A percentile compares a stretch with the other conserved stretches of the same genome.
Conservation (phyloP, 1,140 invertebrate genomes). For the Nymphalis io region DNA sequence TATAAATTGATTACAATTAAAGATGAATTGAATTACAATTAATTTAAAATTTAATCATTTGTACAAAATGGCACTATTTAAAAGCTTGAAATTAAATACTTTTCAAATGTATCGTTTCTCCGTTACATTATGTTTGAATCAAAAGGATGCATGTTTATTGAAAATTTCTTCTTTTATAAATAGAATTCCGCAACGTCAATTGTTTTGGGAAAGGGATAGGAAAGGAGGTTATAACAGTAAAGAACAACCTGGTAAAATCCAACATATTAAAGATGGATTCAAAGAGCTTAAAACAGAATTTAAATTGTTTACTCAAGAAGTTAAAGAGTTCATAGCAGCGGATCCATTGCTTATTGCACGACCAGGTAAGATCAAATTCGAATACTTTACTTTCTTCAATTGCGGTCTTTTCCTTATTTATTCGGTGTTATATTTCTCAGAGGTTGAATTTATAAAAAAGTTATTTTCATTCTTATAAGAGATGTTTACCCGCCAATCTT, state of each 20-base stretch:
- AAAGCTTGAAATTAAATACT: background rate
- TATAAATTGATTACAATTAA: background rate
- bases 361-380: slow-evolving; percentile 69
- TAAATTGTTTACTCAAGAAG: slow-evolving; percentile 85
- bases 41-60: background rate
- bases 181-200: slow-evolving; percentile 44
- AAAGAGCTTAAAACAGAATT: slow-evolving; percentile 84
- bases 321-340: slow-evolving; percentile 82
- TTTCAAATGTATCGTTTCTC: background rate
- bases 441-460: no score
- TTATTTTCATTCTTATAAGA: no score
- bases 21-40: background rate
- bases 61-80: slow-evolving; percentile 23
- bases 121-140: slow-evolving; percentile 1
- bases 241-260: slow-evolving; percentile 69
- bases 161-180: slow-evolving; percentile 1
- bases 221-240: slow-evolving; percentile 84
- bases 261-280: slow-evolving; percentile 82
- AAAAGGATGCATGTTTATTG: slow-evolving; percentile 7
- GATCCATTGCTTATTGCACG: slow-evolving; percentile 83
- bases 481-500: no score
- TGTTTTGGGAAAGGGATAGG: slow-evolving; percentile 83
- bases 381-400: background rate
- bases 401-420: background rate
- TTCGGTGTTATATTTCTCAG: background rate